phyloP scores from a whole-genome alignment of 1,140 invertebrate genomes.

The Chironomus tepperi region DNA sequence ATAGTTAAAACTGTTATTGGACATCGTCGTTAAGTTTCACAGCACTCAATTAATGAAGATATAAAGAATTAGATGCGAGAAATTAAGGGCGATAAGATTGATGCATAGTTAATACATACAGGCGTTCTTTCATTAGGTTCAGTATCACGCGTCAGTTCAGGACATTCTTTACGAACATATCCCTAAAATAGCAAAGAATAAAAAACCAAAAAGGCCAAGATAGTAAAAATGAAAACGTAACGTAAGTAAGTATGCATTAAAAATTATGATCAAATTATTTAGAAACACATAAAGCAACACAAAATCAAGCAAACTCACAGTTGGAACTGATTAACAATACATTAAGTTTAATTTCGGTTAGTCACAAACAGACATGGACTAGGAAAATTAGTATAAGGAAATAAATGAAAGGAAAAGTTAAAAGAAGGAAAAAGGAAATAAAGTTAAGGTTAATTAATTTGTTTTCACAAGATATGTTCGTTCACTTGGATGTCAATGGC shows the following conservation, averaged over 20 bases:
- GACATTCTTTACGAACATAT: slow-evolving; percentile 13
- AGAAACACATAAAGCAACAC: not conserved
- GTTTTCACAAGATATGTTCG: slow-evolving; percentile 21
- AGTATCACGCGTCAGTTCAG: not conserved
- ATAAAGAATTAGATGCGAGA: too few relatives aligned
- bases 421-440: not conserved
- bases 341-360: not conserved
- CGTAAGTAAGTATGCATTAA: too few relatives aligned
- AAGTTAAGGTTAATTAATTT: not conserved
- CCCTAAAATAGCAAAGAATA: slow-evolving; percentile 14
- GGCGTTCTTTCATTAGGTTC: slow-evolving; percentile 36
- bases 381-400: slow-evolving; percentile 10
- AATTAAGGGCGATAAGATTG: not conserved
- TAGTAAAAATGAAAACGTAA: not conserved
- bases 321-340: not conserved
- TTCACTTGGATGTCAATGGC: not conserved
- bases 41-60: too few relatives aligned
- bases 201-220: slow-evolving; percentile 25
- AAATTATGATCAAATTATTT: too few relatives aligned
- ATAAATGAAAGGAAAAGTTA: not conserved
- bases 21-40: too few relatives aligned
- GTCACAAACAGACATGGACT: slow-evolving; percentile 1
- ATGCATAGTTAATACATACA: slow-evolving; percentile 35
- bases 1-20: too few relatives aligned
- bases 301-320: not conserved